Conservation (phyloP, 2,113 vertebrate genomes). For the Phoxinus phoxinus region DNA sequence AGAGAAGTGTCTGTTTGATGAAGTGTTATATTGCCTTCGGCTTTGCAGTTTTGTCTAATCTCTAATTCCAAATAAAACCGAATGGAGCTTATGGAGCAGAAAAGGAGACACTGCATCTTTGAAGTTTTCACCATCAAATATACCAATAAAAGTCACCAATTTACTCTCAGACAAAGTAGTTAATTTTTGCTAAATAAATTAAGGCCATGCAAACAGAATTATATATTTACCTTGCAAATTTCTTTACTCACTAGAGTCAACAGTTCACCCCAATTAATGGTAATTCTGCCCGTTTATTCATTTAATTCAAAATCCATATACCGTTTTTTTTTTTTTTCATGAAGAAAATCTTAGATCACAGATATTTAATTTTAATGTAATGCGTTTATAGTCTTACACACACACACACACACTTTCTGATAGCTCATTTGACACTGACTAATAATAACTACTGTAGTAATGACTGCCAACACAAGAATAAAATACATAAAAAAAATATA, state of each 20-base stretch:
- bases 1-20: background rate
- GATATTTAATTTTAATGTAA: background rate
- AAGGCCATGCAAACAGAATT: background rate
- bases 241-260: background rate
- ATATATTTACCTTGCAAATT: background rate
- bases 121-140: constrained; percentile 27
- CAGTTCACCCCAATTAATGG: background rate
- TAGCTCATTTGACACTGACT: background rate
- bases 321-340: background rate
- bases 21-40: constrained; percentile 13
- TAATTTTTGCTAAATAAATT: background rate
- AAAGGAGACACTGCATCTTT: constrained; percentile 51
- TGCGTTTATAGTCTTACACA: background rate
- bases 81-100: constrained; percentile 15
- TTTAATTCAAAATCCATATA: background rate
- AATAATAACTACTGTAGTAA: background rate
- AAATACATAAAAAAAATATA: no score
- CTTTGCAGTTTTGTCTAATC: background rate
- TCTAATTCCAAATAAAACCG: background rate
- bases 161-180: background rate
- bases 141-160: constrained; percentile 30
- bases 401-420: background rate
- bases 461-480: background rate
- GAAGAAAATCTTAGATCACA: no score
- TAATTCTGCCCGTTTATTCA: no score